A percentile compares a stretch with the other conserved stretches of the same genome.
Evolutionary conservation across 2,888 invertebrate species (phyloP).

Genomic region (Vanessa cardui): DNA sequence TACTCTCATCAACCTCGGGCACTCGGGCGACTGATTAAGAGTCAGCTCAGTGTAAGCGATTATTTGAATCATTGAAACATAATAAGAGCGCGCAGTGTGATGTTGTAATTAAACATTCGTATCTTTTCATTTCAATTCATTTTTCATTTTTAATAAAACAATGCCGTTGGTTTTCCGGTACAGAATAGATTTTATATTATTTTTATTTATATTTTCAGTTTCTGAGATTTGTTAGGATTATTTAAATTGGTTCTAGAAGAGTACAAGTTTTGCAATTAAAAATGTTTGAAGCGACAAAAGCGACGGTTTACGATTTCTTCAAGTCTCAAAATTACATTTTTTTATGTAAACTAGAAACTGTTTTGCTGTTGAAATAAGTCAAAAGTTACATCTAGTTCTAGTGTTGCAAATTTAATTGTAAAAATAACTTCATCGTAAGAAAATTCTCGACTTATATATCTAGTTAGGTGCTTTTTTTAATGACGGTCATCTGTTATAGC

Average conservation of each 20-base stretch:
- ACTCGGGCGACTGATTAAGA: constrained; percentile 8
- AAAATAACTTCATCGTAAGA: no score
- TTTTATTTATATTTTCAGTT: background rate
- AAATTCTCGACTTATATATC: no score
- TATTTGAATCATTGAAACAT: constrained; percentile 11
- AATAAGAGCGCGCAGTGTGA: constrained; percentile 5
- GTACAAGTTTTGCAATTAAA: constrained; percentile 42
- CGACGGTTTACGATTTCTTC: constrained; percentile 5
- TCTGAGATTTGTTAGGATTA: constrained; percentile 13
- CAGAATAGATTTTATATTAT: background rate
- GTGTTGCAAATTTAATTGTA: no score
- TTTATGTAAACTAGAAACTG: background rate
- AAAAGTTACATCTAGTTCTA: no score
- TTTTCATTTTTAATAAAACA: background rate
- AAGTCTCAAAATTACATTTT: background rate
- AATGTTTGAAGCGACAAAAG: constrained; percentile 26
- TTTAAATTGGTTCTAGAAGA: constrained; percentile 23
- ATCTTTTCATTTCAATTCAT: background rate
- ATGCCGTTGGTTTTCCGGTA: background rate
- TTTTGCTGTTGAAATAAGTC: background rate
- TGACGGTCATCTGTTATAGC: no score
- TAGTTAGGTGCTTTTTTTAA: no score
- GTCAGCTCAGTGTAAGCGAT: constrained; percentile 7
- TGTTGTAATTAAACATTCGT: constrained; percentile 6
- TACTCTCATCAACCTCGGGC: constrained; percentile 10